Percentiles rank a stretch among this genome's conserved stretches.
Evolutionary conservation across 2,113 vertebrate species (phyloP).

Genomic region (Callionymus lyra): DNA sequence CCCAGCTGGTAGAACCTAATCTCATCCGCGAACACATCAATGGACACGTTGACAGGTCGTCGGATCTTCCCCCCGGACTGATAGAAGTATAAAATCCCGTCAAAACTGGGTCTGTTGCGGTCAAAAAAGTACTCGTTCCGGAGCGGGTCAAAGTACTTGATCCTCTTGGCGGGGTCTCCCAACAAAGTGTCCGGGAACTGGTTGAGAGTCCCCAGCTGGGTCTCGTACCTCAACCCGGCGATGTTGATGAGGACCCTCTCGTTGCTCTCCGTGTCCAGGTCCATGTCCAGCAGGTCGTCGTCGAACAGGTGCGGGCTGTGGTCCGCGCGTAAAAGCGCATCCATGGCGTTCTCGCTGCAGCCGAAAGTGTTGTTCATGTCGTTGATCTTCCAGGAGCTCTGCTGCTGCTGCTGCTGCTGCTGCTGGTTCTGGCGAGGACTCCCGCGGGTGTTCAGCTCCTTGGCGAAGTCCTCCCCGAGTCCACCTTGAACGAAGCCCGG

Average conservation of each 20-base stretch:
- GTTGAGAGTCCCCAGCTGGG: constrained; percentile 88
- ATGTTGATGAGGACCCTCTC: constrained; percentile 93
- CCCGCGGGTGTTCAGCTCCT: constrained; percentile 54
- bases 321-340: constrained; percentile 70
- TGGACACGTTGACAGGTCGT: constrained; percentile 86
- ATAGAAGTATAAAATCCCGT: constrained; percentile 91
- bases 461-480: constrained; percentile 46
- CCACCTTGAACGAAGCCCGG: constrained; percentile 48
- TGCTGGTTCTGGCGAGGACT: constrained; percentile 9
- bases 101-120: constrained; percentile 91
- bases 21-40: constrained; percentile 90
- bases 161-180: constrained; percentile 84
- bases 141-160: constrained; percentile 92
- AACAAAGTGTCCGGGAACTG: constrained; percentile 91
- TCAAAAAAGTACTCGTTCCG: constrained; percentile 98
- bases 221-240: constrained; percentile 88
- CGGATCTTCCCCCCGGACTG: constrained; percentile 91
- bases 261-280: constrained; percentile 57
- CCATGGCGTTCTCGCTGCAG: constrained; percentile 67
- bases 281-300: constrained; percentile 66
- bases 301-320: constrained; percentile 72
- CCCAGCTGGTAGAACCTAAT: constrained; percentile 94
- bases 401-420: background rate
- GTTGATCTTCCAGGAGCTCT: constrained; percentile 60
- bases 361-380: constrained; percentile 70